Evolutionary conservation across 2,797 vertebrate genomes (phyloP).

Genomic region (Thripadectes ignobilis): DNA sequence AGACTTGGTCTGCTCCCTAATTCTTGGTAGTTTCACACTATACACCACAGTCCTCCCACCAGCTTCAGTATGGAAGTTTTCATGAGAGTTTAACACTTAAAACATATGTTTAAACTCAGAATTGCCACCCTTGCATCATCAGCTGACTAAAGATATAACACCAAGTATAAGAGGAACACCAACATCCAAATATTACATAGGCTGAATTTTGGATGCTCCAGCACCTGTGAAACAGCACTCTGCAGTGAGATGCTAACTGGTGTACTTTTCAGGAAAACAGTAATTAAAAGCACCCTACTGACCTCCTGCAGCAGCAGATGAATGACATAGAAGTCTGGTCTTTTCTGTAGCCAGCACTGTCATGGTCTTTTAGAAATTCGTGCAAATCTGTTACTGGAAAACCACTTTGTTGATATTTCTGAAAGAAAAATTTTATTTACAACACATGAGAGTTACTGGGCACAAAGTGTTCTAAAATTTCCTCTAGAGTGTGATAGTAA

Average conservation of each 20-base stretch:
- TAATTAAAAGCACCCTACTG: slow-evolving; percentile 5
- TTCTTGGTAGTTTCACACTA: neutral
- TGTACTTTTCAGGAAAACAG: neutral
- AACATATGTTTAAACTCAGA: neutral
- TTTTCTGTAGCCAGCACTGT: slow-evolving; percentile 14
- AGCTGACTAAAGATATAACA: neutral
- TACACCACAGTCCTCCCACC: neutral
- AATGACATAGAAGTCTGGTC: slow-evolving; percentile 28
- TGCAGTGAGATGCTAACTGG: neutral
- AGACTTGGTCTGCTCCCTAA: neutral
- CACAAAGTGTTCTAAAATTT: neutral
- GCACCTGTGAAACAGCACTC: neutral
- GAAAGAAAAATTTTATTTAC: slow-evolving; percentile 38
- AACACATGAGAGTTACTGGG: neutral
- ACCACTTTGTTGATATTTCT: slow-evolving; percentile 90
- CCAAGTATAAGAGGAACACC: neutral
- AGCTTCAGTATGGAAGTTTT: neutral
- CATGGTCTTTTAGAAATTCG: slow-evolving; percentile 84
- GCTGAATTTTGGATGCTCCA: neutral
- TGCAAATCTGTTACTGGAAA: slow-evolving; percentile 91
- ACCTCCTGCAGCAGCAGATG: slow-evolving; percentile 85
- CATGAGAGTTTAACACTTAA: neutral
- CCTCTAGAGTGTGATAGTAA: neutral
- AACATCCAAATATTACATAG: neutral
- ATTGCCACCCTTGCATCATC: neutral